Conservation (phyloP, 2,113 vertebrate species). For the Leucopsar rothschildi region DNA sequence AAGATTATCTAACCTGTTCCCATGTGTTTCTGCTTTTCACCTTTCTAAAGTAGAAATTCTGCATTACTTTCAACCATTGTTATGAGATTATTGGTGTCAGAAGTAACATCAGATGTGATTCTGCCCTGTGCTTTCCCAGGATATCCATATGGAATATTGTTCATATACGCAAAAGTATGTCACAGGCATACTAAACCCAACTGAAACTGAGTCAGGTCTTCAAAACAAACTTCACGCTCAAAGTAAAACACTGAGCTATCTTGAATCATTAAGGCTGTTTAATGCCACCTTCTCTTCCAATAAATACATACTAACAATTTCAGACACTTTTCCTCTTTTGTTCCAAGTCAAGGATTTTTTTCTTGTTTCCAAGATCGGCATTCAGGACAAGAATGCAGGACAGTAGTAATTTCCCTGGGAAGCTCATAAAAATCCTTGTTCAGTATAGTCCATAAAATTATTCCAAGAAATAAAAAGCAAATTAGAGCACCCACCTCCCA, state of each 20-base stretch:
- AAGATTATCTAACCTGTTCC: background rate
- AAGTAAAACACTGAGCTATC: background rate
- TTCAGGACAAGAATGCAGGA: background rate
- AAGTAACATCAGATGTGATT: background rate
- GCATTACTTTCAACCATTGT: background rate
- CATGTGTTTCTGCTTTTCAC: background rate
- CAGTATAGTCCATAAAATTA: background rate
- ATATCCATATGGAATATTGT: background rate
- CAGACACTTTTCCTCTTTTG: background rate
- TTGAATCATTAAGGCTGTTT: background rate
- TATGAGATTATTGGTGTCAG: rapidly evolving
- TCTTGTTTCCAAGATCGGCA: background rate
- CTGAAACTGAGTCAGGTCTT: background rate
- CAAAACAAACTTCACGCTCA: background rate
- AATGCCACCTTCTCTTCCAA: background rate
- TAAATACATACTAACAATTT: background rate
- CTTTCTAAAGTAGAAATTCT: background rate
- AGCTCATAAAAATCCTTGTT: background rate
- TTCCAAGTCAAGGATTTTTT: background rate
- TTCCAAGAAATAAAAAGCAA: background rate
- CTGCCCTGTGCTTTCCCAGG: background rate
- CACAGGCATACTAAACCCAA: background rate
- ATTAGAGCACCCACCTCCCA: background rate
- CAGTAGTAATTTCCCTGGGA: background rate
- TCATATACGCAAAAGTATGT: background rate